Percentiles rank a stretch among this genome's conserved stretches.
Evolutionary conservation across 2,797 vertebrate species (phyloP).

Genomic region (Poecilia velifera): DNA sequence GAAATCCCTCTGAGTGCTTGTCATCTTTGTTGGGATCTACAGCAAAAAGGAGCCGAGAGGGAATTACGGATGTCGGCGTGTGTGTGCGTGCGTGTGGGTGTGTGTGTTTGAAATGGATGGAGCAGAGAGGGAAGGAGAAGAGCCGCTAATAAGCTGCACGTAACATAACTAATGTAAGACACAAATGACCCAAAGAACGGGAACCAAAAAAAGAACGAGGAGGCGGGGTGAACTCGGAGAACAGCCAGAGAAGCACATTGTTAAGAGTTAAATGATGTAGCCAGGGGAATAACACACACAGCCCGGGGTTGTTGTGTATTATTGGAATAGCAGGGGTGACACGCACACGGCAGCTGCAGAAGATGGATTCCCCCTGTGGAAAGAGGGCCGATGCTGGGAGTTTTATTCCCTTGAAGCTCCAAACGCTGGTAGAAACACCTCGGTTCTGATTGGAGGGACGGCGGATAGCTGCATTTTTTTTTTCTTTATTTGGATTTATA

Average conservation of each 20-base stretch:
- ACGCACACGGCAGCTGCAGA: conserved; percentile 40
- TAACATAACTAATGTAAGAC: not conserved
- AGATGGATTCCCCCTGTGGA: conserved; percentile 72
- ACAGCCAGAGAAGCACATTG: conserved; percentile 46
- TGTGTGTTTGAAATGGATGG: conserved; percentile 12
- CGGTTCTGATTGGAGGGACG: conserved; percentile 22
- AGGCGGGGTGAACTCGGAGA: conserved; percentile 26
- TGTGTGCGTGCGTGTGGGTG: conserved; percentile 2
- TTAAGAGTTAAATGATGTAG: conserved; percentile 67
- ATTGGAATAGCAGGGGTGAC: conserved; percentile 62
- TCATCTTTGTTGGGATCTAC: conserved; percentile 64
- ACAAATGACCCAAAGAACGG: conserved; percentile 8
- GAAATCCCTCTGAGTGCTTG: conserved; percentile 74
- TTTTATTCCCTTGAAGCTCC: conserved; percentile 55
- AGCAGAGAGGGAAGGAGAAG: conserved; percentile 25
- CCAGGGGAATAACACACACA: conserved; percentile 57
- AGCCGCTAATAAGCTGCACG: not conserved
- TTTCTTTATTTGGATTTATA: not conserved
- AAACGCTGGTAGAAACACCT: conserved; percentile 54
- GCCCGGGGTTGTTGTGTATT: conserved; percentile 68
- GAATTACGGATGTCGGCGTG: conserved; percentile 38
- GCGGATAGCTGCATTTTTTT: not conserved
- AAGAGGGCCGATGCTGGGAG: conserved; percentile 68
- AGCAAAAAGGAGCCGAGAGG: conserved; percentile 50
- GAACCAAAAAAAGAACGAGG: conserved; percentile 18